phyloP scores from a whole-genome alignment of 2,888 invertebrate genomes.

The Bhutanitis thaidina region DNA sequence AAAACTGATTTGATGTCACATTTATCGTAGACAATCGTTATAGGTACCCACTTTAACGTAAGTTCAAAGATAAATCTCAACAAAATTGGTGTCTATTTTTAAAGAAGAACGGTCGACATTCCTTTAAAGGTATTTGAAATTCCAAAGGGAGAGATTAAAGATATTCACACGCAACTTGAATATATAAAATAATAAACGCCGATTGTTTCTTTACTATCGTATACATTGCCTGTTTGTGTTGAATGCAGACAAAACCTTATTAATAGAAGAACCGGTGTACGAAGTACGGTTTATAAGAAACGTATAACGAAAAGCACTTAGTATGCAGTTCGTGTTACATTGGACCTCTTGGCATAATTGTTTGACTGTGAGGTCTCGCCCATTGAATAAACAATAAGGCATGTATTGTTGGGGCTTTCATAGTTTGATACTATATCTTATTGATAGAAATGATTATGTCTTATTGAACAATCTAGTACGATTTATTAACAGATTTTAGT shows the following conservation, averaged over 20 bases:
- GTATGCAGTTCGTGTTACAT: constrained; percentile 16
- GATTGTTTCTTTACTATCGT: constrained; percentile 21
- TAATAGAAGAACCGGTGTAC: constrained; percentile 5
- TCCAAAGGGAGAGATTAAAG: constrained; percentile 8
- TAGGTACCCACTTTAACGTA: background rate
- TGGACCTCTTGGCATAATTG: constrained; percentile 24
- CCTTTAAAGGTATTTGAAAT: constrained; percentile 6
- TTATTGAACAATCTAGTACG: background rate
- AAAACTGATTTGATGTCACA: constrained; percentile 15
- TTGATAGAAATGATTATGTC: background rate
- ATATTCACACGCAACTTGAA: constrained; percentile 14
- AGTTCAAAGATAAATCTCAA: background rate
- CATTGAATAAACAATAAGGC: constrained; percentile 13
- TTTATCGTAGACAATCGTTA: background rate
- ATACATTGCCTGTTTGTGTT: constrained; percentile 20
- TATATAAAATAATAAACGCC: constrained; percentile 21
- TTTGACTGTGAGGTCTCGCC: constrained; percentile 14
- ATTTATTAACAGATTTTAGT: no score
- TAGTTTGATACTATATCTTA: constrained; percentile 1
- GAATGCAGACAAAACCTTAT: background rate
- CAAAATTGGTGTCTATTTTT: background rate
- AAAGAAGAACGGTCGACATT: background rate
- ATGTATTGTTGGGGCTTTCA: background rate
- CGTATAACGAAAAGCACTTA: constrained; percentile 10
- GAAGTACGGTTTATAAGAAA: constrained; percentile 1